These are phyloP conservation scores for Spongia lamella DNA, from an alignment of 37 sponge, comb jelly and placozoan species.

Conservation along the genomic window DNA sequence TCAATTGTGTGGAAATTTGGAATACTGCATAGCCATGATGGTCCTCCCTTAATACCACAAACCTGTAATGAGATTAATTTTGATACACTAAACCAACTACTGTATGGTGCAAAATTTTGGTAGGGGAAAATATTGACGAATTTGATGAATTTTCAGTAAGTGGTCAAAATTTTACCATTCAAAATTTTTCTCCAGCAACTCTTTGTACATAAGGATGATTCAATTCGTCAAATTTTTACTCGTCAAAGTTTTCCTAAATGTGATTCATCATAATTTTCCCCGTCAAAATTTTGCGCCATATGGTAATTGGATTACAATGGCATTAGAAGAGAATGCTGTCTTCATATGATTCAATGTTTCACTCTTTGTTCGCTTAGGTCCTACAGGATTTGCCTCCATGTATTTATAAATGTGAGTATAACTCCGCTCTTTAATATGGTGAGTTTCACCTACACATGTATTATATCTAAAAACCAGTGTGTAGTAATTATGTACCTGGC, in stretches of 20 bases:
- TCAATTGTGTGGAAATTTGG: slow-evolving; percentile 31
- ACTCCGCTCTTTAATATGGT: slow-evolving; percentile 8
- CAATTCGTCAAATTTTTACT: too few relatives aligned
- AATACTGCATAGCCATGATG: slow-evolving; percentile 18
- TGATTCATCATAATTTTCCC: too few relatives aligned
- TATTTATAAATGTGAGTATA: slow-evolving; percentile 29
- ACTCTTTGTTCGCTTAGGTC: slow-evolving; percentile 24
- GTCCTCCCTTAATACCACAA: slow-evolving; percentile 49
- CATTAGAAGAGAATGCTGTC: neutral
- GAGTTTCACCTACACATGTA: slow-evolving; percentile 7
- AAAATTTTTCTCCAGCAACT: too few relatives aligned
- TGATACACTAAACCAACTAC: too few relatives aligned
- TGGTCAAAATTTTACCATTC: too few relatives aligned
- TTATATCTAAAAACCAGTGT: too few relatives aligned
- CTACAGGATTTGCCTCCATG: slow-evolving; percentile 16
- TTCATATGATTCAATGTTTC: slow-evolving; percentile 12
- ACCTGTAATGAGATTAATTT: slow-evolving; percentile 34
- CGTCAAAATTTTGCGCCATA: too few relatives aligned
- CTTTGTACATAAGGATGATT: too few relatives aligned
- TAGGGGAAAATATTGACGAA: too few relatives aligned
- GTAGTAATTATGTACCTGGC: slow-evolving; percentile 21
- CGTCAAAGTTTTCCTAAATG: too few relatives aligned
- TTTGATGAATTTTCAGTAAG: too few relatives aligned
- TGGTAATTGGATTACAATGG: neutral
- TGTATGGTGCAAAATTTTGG: too few relatives aligned